phyloP scores from a whole-genome alignment of 2,797 vertebrate species.

The Chaunax sp. region DNA sequence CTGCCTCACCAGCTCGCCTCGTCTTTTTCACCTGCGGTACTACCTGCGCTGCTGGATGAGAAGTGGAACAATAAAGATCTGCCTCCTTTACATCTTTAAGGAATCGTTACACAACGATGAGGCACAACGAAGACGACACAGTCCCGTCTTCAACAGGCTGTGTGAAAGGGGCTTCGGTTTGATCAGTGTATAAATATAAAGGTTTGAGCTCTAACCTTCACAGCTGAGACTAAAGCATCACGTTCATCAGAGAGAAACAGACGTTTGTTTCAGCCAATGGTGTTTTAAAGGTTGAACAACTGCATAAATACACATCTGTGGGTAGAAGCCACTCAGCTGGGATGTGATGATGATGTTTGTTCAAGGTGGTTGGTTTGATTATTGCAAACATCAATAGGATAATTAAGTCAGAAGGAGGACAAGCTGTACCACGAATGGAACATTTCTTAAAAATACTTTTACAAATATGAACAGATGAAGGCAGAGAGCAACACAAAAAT shows the following conservation, averaged over 20 bases:
- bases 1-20: too few species aligned
- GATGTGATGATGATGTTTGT: slow-evolving; percentile 51
- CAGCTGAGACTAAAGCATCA: slow-evolving; percentile 1
- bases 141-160: too few species aligned
- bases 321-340: slow-evolving; percentile 45
- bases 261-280: slow-evolving; percentile 38
- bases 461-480: slow-evolving; percentile 12
- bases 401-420: slow-evolving; percentile 22
- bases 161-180: too few species aligned
- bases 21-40: too few species aligned
- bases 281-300: slow-evolving; percentile 51
- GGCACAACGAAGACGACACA: too few species aligned
- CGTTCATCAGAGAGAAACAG: slow-evolving; percentile 29
- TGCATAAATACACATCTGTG: slow-evolving; percentile 61
- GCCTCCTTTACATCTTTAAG: too few species aligned
- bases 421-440: neutral
- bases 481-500: neutral
- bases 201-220: slow-evolving; percentile 1
- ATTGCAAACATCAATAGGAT: slow-evolving; percentile 1
- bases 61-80: too few species aligned
- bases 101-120: too few species aligned
- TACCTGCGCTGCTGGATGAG: too few species aligned
- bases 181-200: too few species aligned
- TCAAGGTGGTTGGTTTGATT: neutral
- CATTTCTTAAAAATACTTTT: slow-evolving; percentile 4